These are phyloP conservation scores for Caenorhabditis parvicauda DNA, from an alignment of 2,888 invertebrate species.

Conservation along the genomic window DNA sequence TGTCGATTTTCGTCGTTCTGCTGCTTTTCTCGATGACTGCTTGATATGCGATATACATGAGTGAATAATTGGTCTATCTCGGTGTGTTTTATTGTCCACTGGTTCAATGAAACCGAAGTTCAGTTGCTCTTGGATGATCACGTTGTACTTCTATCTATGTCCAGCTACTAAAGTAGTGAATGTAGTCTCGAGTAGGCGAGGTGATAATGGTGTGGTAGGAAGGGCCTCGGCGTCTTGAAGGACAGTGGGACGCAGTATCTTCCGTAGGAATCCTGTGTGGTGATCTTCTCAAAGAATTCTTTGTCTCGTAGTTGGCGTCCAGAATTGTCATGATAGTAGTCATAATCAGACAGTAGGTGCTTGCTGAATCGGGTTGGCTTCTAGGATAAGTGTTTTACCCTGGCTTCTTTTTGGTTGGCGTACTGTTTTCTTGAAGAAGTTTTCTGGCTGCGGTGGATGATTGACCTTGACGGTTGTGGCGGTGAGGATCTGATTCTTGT, in stretches of 20 bases:
- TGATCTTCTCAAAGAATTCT: slow-evolving; percentile 6
- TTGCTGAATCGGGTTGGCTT: too few relatives aligned
- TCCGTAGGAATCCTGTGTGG: slow-evolving; percentile 6
- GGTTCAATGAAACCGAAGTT: slow-evolving; percentile 21
- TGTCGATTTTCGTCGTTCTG: slow-evolving; percentile 31
- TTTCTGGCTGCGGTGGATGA: neutral
- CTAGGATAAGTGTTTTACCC: too few relatives aligned
- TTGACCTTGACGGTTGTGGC: too few relatives aligned
- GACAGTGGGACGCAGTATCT: slow-evolving; percentile 6
- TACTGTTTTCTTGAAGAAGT: too few relatives aligned
- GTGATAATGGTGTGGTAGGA: slow-evolving; percentile 2
- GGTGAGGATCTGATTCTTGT: too few relatives aligned
- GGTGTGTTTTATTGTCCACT: slow-evolving; percentile 7
- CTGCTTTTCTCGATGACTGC: slow-evolving; percentile 19
- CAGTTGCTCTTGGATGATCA: slow-evolving; percentile 13
- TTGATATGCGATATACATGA: slow-evolving; percentile 36
- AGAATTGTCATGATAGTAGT: neutral
- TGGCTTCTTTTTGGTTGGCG: too few relatives aligned
- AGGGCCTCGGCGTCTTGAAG: neutral
- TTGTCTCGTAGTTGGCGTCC: neutral
- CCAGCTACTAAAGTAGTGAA: neutral
- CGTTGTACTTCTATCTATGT: slow-evolving; percentile 8
- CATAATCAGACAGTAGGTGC: too few relatives aligned
- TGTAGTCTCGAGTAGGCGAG: slow-evolving; percentile 5
- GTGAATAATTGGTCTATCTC: slow-evolving; percentile 6